Conservation (phyloP, 2,797 vertebrate genomes). For the Danionella dracula region DNA sequence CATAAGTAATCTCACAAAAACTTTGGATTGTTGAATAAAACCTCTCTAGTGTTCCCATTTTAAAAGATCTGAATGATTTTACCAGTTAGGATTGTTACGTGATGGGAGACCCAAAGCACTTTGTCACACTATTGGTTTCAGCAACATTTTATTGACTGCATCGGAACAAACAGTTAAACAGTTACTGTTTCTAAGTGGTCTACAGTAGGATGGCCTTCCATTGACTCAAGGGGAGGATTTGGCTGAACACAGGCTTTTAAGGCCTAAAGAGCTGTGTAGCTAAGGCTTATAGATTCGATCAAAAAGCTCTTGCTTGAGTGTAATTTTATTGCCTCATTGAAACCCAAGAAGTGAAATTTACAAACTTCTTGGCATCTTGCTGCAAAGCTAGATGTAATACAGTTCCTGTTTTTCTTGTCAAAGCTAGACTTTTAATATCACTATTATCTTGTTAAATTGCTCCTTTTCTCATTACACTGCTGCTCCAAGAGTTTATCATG, state of each 20-base stretch:
- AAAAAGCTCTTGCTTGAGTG: background rate
- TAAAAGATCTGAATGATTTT: background rate
- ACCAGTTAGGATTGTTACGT: background rate
- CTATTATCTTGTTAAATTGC: conserved; percentile 25
- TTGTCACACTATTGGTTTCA: conserved; percentile 1
- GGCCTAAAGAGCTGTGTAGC: conserved; percentile 1
- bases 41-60: background rate
- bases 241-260: conserved; percentile 2
- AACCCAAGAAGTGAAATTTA: background rate
- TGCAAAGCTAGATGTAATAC: background rate
- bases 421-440: conserved; percentile 10
- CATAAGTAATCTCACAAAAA: too few relatives aligned
- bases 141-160: background rate
- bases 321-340: background rate
- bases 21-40: conserved; percentile 3
- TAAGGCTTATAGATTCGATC: background rate
- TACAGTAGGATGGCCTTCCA: background rate
- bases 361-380: conserved; percentile 9
- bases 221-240: conserved; percentile 4
- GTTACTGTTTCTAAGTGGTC: background rate
- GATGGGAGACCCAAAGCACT: background rate
- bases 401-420: conserved; percentile 12
- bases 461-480: conserved; percentile 23
- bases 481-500: conserved; percentile 1
- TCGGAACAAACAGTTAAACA: background rate